phyloP scores from a whole-genome alignment of 2,888 invertebrate species.

The Pyrgus malvae region DNA sequence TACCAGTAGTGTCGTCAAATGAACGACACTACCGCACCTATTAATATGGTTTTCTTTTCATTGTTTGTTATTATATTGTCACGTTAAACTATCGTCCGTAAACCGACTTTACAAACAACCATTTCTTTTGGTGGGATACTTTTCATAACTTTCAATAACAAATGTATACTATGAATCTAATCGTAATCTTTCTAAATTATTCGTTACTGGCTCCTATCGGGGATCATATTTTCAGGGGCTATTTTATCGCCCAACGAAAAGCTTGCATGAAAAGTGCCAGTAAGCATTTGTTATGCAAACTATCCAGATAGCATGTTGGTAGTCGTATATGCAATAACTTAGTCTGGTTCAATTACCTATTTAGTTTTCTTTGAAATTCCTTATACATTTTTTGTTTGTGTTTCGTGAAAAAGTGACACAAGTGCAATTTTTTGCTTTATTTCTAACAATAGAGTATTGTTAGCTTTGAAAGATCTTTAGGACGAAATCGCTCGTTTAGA shows the following conservation, averaged over 20 bases:
- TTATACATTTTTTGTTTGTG: not conserved
- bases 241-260: conserved; percentile 17
- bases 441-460: not conserved
- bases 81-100: too few species aligned
- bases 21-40: too few species aligned
- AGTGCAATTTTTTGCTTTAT: too few species aligned
- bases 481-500: not conserved
- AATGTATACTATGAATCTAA: too few species aligned
- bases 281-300: conserved; percentile 19
- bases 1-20: too few species aligned
- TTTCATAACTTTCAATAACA: too few species aligned
- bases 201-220: conserved; percentile 11
- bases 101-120: too few species aligned
- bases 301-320: conserved; percentile 15
- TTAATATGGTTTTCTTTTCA: too few species aligned
- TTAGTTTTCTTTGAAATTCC: not conserved
- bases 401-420: not conserved
- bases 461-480: conserved; percentile 4
- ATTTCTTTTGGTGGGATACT: too few species aligned
- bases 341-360: conserved; percentile 14
- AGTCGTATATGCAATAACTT: conserved; percentile 12
- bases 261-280: conserved; percentile 21
- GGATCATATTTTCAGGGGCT: conserved; percentile 14
- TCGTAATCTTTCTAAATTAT: conserved; percentile 9
- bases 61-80: too few species aligned